These are phyloP conservation scores for Camponotus floridanus DNA, from an alignment of 1,140 invertebrate species.

Conservation along the genomic window DNA sequence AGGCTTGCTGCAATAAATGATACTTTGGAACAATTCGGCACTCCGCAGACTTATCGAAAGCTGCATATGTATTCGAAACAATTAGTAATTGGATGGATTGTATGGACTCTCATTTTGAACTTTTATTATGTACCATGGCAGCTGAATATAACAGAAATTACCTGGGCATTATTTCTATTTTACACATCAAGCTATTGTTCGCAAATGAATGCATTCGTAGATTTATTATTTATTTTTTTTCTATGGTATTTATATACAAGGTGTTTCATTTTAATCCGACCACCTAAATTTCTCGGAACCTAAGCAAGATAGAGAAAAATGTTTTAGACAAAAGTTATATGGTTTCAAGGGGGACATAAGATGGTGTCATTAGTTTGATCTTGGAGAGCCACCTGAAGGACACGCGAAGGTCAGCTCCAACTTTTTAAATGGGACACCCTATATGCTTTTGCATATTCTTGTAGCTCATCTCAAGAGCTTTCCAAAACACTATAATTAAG, in stretches of 20 bases:
- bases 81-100: not conserved
- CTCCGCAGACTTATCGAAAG: not conserved
- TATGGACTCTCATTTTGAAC: not conserved
- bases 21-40: constrained; percentile 10
- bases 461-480: too few relatives aligned
- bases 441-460: too few relatives aligned
- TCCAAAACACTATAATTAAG: too few relatives aligned
- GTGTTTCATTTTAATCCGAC: too few relatives aligned
- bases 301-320: too few relatives aligned
- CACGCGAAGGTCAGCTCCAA: too few relatives aligned
- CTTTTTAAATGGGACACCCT: too few relatives aligned
- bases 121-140: not conserved
- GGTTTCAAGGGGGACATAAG: too few relatives aligned
- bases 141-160: not conserved
- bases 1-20: constrained; percentile 14
- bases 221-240: not conserved
- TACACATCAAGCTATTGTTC: not conserved
- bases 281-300: too few relatives aligned
- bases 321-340: too few relatives aligned
- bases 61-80: not conserved
- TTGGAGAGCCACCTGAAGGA: too few relatives aligned
- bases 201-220: not conserved
- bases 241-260: not conserved
- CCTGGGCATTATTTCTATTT: not conserved
- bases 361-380: too few relatives aligned